Base-by-base conservation (phyloP, 2,797 vertebrate genomes). In the Nyctalus aviator region DNA sequence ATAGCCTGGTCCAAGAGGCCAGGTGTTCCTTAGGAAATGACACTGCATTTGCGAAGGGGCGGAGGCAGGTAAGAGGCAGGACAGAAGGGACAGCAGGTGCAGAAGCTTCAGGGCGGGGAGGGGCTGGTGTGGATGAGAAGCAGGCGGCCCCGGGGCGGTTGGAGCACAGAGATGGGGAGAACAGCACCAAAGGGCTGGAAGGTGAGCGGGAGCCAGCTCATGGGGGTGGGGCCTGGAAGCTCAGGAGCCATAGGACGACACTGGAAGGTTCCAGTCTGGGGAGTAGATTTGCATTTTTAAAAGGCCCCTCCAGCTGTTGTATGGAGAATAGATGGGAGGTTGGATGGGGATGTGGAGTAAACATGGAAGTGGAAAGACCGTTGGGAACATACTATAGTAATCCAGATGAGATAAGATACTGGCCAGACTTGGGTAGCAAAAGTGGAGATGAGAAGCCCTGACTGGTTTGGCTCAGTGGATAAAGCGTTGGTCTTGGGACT, bases 21-120 rank as follows among this genome's bases (percentile, higher is more conserved):
- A 77, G 53, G 27, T 27, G 81, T 94, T 50, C 90, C 48, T 64
- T 32, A 48, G 68, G 44, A 48, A 77, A n/a, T 1, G 50, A 73
- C 11, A 35, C 50, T 25, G 87, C 30, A 13, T 64, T 94, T 59
- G 44, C 35, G 72, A 66, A 93, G 57, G 44, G 92, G 32, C 8
- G 11, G 14, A 71, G 46, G 4, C 11, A 53, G 69, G 44, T 48
- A 35, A 73, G 84, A 77, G 50, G n/a, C 13, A 20, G 18, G 6
- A 23, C 9, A 83, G 59, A 77, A 57, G 89, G 55, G 23, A 68
- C 10, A 69, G 53, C 32, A 53, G 83, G 48, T 30, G 5, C 46
- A 53, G 46, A 20, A 57, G 71, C 41, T 44, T 71, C 37, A 5
- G 55, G 66, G 78, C 25, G 30, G 17, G 37, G 25, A 84, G 55